Evolutionary conservation across 2,113 vertebrate genomes (phyloP).

Genomic region (Poecilia latipinna): DNA sequence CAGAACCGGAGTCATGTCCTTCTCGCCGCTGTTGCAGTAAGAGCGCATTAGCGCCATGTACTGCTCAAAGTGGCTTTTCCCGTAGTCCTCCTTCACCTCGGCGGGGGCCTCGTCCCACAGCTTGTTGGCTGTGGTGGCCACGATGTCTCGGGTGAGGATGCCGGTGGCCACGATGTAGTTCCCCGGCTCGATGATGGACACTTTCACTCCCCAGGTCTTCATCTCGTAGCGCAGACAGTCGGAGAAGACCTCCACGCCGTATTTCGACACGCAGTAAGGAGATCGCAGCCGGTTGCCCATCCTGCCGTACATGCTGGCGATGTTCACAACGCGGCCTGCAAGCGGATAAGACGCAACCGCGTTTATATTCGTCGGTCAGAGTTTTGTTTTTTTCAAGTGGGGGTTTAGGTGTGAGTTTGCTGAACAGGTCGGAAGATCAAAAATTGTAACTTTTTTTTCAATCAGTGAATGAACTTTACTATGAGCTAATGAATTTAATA

Average conservation of each 20-base stretch:
- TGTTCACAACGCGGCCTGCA: constrained; percentile 87
- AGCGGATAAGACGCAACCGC: constrained; percentile 1
- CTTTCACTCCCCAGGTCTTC: constrained; percentile 86
- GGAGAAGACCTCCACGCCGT: constrained; percentile 86
- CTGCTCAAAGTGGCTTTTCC: constrained; percentile 78
- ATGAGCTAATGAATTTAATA: neutral
- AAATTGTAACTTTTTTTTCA: neutral
- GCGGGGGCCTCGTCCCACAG: constrained; percentile 81
- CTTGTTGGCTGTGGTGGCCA: constrained; percentile 76
- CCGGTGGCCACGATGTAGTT: constrained; percentile 86
- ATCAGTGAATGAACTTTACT: neutral
- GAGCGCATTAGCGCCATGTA: constrained; percentile 81
- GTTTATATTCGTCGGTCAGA: neutral
- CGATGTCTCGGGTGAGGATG: constrained; percentile 76
- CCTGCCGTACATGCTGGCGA: constrained; percentile 85
- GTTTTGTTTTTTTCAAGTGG: neutral
- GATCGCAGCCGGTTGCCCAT: constrained; percentile 83
- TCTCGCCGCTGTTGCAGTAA: constrained; percentile 78
- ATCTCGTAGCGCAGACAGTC: constrained; percentile 91
- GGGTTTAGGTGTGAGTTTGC: neutral
- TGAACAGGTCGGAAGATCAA: neutral
- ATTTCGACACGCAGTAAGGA: constrained; percentile 88
- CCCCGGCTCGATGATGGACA: constrained; percentile 84
- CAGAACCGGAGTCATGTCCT: constrained; percentile 76
- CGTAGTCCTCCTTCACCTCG: constrained; percentile 81